Base-by-base conservation (phyloP, 2,797 vertebrate species). In the Menidia menidia region DNA sequence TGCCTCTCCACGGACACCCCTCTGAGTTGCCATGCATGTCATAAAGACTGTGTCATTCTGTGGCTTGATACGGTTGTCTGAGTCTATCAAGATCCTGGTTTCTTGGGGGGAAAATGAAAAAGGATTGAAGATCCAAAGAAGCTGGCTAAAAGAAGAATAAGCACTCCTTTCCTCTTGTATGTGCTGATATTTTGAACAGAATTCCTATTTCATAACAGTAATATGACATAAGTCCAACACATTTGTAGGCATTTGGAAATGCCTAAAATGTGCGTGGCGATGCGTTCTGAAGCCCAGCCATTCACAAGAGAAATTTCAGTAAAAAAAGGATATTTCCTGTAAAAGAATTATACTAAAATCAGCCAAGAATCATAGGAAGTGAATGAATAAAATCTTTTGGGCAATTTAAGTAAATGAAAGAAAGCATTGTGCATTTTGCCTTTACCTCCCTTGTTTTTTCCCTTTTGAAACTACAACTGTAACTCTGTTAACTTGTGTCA, bases 1-100 rank as follows among this genome's bases (percentile, higher is more conserved):
- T 64, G 48, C 56, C 77, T 74, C 84, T 71, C 75, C 33, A 32
- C 14, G 57, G 78, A 84, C 19, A 0, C 53, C 66, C 48, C 64
- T 65, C 73, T 0, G 35, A 86, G 77, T 83, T 42, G 2, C 80
- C 66, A 60, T 85, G 84, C 83, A 78, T 86, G 83, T 87, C 87
- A 87, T 92, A 87, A 87, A 90, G 89, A 82, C 76, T 47, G 86
- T 87, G 88, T 87, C 89, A 87, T 82, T 83, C 75, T 7, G 62
- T 35, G 70, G 82, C 76, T 83, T 75, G 86, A 88, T 83, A 89
- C 73, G 84, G 53, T 81, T 88, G 90, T 89, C 89, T 88, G 81
- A 87, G 64, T 82, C 85, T 59, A 90, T 89, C 90, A 89, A 77
- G 80, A 79, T 87, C 85, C 80, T 65, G 64, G 63, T 78, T 87